These are phyloP conservation scores for Oophaga sylvatica DNA, from an alignment of 2,797 vertebrate genomes.

Conservation along the genomic window DNA sequence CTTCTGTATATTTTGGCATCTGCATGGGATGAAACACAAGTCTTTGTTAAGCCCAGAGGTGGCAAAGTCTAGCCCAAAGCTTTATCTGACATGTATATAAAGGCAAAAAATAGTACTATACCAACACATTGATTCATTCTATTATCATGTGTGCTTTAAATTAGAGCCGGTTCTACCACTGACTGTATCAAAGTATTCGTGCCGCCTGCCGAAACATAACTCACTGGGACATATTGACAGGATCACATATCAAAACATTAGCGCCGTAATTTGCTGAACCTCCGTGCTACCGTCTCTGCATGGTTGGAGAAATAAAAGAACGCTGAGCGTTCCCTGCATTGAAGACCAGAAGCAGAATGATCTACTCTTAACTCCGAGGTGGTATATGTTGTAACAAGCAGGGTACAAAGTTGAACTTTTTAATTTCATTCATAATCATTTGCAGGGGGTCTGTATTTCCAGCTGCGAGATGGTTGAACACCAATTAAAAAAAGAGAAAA, in stretches of 20 bases:
- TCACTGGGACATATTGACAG: not conserved
- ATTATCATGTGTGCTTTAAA: conserved; percentile 13
- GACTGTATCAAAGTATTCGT: not conserved
- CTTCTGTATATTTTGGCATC: not conserved
- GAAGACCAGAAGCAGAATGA: not conserved
- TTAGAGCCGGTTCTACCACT: not conserved
- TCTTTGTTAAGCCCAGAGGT: conserved; percentile 13
- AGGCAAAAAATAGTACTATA: not conserved
- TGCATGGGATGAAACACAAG: conserved; percentile 11
- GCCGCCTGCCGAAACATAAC: not conserved
- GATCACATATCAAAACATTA: not conserved
- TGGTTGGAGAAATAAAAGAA: not conserved
- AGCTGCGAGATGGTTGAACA: conserved; percentile 10
- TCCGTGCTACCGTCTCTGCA: not conserved
- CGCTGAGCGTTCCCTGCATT: not conserved
- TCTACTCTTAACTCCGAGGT: not conserved
- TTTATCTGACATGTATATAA: not conserved
- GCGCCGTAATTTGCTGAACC: not conserved
- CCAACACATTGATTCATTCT: not conserved
- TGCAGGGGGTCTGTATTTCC: conserved; percentile 62
- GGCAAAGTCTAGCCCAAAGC: not conserved
- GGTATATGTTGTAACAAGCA: not conserved
- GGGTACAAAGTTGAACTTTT: not conserved
- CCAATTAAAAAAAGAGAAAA: conserved; percentile 45
- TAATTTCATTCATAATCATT: conserved; percentile 24